phyloP scores from a whole-genome alignment of 2,113 vertebrate species.

The Sula dactylatra region DNA sequence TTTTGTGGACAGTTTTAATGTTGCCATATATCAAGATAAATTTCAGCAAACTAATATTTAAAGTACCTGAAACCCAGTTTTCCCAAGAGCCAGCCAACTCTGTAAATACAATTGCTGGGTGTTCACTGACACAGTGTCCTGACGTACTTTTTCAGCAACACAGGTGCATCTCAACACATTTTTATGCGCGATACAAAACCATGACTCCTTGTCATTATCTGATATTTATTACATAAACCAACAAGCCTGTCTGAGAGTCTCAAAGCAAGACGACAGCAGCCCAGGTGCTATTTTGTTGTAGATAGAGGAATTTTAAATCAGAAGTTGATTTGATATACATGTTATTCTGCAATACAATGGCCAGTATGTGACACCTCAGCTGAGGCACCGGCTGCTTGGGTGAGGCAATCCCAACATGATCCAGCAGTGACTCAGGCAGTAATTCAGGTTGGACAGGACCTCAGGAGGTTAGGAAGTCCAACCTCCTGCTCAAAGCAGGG shows the following conservation, averaged over 20 bases:
- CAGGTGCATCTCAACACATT: background rate
- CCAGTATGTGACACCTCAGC: background rate
- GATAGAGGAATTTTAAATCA: background rate
- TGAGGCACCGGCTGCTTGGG: background rate
- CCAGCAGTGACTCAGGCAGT: background rate
- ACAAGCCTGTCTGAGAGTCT: rapidly evolving
- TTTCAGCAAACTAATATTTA: background rate
- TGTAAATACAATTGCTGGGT: background rate
- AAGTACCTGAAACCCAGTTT: background rate
- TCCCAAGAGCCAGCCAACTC: background rate
- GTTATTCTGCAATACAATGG: background rate
- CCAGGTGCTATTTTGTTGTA: background rate
- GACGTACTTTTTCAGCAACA: background rate
- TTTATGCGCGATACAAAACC: background rate
- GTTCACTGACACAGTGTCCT: background rate
- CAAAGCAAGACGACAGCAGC: background rate
- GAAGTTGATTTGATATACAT: background rate
- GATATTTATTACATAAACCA: background rate
- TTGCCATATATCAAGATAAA: background rate
- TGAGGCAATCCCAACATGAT: background rate
- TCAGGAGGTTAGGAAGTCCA: background rate
- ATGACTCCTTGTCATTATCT: background rate
- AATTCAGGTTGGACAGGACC: background rate
- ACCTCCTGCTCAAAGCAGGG: background rate
- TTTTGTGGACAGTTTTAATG: background rate